Evolutionary conservation across 2,797 vertebrate genomes (phyloP), one percentile per base, ranked within the genome.

Genomic region (Dipus sagitta): DNA sequence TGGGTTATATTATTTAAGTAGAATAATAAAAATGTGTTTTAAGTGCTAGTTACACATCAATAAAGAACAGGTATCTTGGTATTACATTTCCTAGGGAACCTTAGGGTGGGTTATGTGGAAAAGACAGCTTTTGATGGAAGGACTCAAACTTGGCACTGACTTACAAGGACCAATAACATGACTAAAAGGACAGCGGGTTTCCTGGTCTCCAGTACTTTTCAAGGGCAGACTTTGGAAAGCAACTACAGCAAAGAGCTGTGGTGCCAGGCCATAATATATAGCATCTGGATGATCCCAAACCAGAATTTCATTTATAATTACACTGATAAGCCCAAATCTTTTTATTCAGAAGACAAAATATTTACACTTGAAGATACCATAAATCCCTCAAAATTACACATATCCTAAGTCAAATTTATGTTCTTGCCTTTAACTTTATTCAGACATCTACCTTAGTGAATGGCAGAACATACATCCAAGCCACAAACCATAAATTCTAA

Each of bases 391-490:
- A 54, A 77, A 75, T 90, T n/a, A 89, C 47, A 91, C 58, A 91
- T 86, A 71, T 23, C n/a, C 24, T 18, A 75, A 93, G n/a, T 74
- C 42, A 71, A 82, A 92, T 32, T 47, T 67, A 80, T 2, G 42
- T 0, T 76, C 67, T 76, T 60, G 54, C 23, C 1, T 83, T 93
- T 83, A 79, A 82, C 86, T 83, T 74, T 47, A 84, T 85, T 70
- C 26, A 65, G 74, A 68, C 79, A 42, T 93, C 38, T 81, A 81
- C 34, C 60, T 91, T 86, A 92, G n/a, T 72, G 60, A 91, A 83
- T 87, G 62, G 28, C 1, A 87, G 24, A n/a, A 32, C 77, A 81
- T 7, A 12, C 21, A 70, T 24, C 47, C 65, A 85, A 87, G 58
- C 13, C 70, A 81, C 17, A 90, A 65, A 17, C 30, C 32, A 47